Percentiles rank a stretch among this genome's conserved stretches.
phyloP scores from a whole-genome alignment of 2,888 invertebrate genomes.

The Tridacna gigas region DNA sequence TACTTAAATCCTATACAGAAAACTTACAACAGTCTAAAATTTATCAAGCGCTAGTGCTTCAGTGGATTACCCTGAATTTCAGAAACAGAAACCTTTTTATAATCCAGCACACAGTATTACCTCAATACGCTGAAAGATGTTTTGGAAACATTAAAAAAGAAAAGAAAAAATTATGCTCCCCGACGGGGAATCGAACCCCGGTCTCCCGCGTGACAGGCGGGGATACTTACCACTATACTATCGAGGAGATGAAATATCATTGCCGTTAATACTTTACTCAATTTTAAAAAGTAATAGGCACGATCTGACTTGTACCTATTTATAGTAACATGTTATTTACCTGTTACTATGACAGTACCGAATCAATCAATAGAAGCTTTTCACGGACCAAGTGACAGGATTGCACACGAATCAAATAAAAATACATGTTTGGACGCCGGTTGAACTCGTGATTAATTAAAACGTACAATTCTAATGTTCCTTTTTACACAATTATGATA shows the following conservation, averaged over 20 bases:
- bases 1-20: too few relatives aligned
- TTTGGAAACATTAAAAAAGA: not conserved
- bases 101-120: too few relatives aligned
- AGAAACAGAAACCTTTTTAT: too few relatives aligned
- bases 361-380: not conserved
- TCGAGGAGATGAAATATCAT: constrained; percentile 36
- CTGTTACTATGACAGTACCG: constrained; percentile 15
- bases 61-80: too few relatives aligned
- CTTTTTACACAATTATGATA: too few relatives aligned
- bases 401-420: constrained; percentile 5
- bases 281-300: not conserved
- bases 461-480: too few relatives aligned
- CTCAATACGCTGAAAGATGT: too few relatives aligned
- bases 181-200: constrained; percentile 62
- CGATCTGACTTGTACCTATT: constrained; percentile 14
- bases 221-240: constrained; percentile 63
- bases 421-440: constrained; percentile 21
- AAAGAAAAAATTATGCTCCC: constrained; percentile 38
- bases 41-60: too few relatives aligned
- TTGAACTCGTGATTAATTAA: not conserved
- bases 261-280: not conserved
- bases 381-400: constrained; percentile 22
- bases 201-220: constrained; percentile 65
- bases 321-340: constrained; percentile 29
- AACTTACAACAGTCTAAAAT: too few relatives aligned